Evolutionary conservation across 2,113 vertebrate genomes (phyloP).

Genomic region (Chauna torquata): DNA sequence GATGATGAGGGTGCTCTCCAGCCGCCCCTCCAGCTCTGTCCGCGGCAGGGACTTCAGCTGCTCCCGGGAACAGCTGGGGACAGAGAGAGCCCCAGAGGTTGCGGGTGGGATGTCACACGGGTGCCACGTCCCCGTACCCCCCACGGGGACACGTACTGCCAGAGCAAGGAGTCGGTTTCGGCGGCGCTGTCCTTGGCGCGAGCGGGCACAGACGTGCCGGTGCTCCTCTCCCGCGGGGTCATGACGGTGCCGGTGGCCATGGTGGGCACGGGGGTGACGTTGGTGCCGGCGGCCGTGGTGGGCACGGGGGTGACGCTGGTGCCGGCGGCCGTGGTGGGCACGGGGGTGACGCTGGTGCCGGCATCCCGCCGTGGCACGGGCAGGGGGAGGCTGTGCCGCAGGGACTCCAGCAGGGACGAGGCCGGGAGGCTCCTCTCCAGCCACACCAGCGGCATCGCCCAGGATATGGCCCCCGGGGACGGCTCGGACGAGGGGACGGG

Average conservation of each 20-base stretch:
- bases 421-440: slow-evolving; percentile 72
- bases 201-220: not conserved
- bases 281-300: not conserved
- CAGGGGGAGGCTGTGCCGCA: slow-evolving; percentile 55
- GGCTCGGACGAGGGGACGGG: accelerated
- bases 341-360: not conserved
- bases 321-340: not conserved
- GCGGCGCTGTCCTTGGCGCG: slow-evolving; percentile 53
- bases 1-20: slow-evolving; percentile 86
- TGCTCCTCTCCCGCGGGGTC: slow-evolving; percentile 53
- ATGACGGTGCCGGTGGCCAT: slow-evolving; percentile 5
- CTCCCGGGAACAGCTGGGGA: slow-evolving; percentile 78
- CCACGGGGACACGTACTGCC: slow-evolving; percentile 66
- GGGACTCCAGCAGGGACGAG: slow-evolving; percentile 50
- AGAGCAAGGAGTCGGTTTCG: slow-evolving; percentile 63
- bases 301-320: not conserved
- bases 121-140: no score
- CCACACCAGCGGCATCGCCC: slow-evolving; percentile 71
- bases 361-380: not conserved
- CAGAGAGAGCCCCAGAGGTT: not conserved
- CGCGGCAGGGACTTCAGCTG: slow-evolving; percentile 78
- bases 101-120: not conserved
- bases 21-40: slow-evolving; percentile 84
- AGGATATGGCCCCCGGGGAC: slow-evolving; percentile 15
- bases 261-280: not conserved